Base-by-base conservation (phyloP, 2,888 invertebrate genomes). In the Pristionchus japonicus region DNA sequence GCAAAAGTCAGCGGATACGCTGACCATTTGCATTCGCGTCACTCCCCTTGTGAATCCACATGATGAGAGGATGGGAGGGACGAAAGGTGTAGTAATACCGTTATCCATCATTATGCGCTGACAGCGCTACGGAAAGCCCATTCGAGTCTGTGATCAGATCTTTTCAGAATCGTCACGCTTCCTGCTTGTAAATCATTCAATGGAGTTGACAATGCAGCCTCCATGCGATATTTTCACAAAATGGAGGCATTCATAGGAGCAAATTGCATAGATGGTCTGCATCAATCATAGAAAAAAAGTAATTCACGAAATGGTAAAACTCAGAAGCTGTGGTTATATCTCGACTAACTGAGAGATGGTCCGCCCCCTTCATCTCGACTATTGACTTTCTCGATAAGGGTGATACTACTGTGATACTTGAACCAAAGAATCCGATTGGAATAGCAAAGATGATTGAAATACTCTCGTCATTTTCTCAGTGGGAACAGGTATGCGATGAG, bases 201-300 rank as follows among this genome's bases (percentile, higher is more conserved):
- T 84, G 92, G 92, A 15, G 88, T 92, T 2, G 92, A 92, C 31
- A 90, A 91, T 82, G 92, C 90, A 0, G 92, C 90, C 1, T 87
- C 89, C 17, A 43, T 92, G 3, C 89, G 90, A 37, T 91, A 92
- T 83, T 86, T 89, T 17, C 77, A 90, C n/a, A 49, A 74, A 6
- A 90, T 91, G 37, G 91, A 92, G 49, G 82, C 91, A 20, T 88
- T 91, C 37, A 89, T 91, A 15, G 92, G 90, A 37, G 92, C 90
- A 0, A 88, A 89, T 43, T 92, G 92, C 80, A 90, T 90, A 83
- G 90, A 91, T 37, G 90, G 90, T 90, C n/a, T n/a, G n/a, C n/a
- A 86, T 23, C 40, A 37, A 52, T 70, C 1, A 31, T 43, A 37
- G 13, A 13, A 83, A 70, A 17, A 47, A 52, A 52, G 17, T 31